A percentile compares a stretch with the other conserved stretches of the same genome.
Evolutionary conservation across 2,888 invertebrate species (phyloP).

Genomic region (Vesta saturnalis): DNA sequence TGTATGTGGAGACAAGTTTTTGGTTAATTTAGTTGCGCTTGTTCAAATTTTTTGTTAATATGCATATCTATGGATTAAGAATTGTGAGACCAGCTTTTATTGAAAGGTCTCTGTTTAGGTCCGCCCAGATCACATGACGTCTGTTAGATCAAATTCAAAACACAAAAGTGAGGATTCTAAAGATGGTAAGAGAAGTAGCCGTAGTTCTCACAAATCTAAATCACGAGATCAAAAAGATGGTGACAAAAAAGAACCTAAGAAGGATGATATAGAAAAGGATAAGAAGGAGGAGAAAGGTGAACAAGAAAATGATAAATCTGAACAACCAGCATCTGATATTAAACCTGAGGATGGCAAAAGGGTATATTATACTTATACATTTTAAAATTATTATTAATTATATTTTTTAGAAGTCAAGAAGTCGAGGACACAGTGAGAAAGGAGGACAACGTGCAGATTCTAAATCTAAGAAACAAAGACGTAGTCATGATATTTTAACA

Average conservation of each 20-base stretch:
- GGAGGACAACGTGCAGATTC: constrained; percentile 52
- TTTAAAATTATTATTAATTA: background rate
- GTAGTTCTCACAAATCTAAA: constrained; percentile 14
- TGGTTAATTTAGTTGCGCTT: no score
- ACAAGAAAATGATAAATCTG: background rate
- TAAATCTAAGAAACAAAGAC: constrained; percentile 59
- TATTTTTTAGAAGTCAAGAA: constrained; percentile 52
- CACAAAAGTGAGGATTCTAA: constrained; percentile 23
- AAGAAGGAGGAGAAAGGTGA: constrained; percentile 34
- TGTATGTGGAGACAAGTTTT: no score
- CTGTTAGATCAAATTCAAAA: constrained; percentile 46
- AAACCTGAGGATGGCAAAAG: background rate
- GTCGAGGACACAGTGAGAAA: constrained; percentile 36
- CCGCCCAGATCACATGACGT: constrained; percentile 57
- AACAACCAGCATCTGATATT: constrained; percentile 35
- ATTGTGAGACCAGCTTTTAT: constrained; percentile 8
- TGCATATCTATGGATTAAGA: no score
- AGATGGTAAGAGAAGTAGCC: constrained; percentile 26
- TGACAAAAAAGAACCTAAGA: constrained; percentile 34
- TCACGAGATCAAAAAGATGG: constrained; percentile 28
- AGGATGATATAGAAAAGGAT: constrained; percentile 43
- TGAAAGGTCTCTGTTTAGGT: constrained; percentile 52
- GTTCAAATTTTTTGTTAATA: no score
- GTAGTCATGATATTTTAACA: constrained; percentile 75
- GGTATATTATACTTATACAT: background rate